phyloP scores from a whole-genome alignment of 2,797 vertebrate species.

The Manis javanica region DNA sequence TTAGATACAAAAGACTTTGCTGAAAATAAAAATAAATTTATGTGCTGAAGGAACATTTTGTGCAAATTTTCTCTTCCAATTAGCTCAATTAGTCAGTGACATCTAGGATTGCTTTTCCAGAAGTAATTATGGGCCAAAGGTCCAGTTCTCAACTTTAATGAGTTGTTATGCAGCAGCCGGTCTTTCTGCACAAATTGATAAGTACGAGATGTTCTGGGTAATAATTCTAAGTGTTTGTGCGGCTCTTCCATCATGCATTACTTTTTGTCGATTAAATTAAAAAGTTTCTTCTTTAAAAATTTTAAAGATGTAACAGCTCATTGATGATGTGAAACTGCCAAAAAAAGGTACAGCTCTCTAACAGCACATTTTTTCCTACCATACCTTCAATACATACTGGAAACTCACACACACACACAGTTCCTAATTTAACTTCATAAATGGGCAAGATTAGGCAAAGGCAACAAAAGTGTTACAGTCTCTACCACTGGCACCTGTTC shows the following conservation, averaged over 20 bases:
- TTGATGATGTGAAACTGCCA: neutral
- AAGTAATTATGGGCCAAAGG: constrained; percentile 78
- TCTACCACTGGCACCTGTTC: neutral
- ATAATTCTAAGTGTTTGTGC: constrained; percentile 73
- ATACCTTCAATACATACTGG: neutral
- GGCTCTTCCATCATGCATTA: constrained; percentile 52
- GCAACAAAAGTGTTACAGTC: neutral
- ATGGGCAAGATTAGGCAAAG: neutral
- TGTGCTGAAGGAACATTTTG: constrained; percentile 72
- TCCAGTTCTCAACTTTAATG: constrained; percentile 79
- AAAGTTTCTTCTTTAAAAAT: neutral
- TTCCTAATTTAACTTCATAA: neutral
- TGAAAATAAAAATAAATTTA: constrained; percentile 83
- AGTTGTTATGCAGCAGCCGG: constrained; percentile 59
- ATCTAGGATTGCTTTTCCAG: constrained; percentile 73
- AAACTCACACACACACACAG: neutral
- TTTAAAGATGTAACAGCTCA: constrained; percentile 21
- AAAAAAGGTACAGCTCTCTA: neutral
- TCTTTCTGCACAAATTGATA: neutral
- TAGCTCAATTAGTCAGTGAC: constrained; percentile 79
- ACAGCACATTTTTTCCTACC: neutral
- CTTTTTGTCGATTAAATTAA: constrained; percentile 46
- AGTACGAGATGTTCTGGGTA: constrained; percentile 47
- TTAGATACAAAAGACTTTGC: constrained; percentile 78
- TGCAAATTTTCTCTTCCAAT: constrained; percentile 71